phyloP scores from a whole-genome alignment of 2,888 invertebrate species.

The Silvanus unidentatus region DNA sequence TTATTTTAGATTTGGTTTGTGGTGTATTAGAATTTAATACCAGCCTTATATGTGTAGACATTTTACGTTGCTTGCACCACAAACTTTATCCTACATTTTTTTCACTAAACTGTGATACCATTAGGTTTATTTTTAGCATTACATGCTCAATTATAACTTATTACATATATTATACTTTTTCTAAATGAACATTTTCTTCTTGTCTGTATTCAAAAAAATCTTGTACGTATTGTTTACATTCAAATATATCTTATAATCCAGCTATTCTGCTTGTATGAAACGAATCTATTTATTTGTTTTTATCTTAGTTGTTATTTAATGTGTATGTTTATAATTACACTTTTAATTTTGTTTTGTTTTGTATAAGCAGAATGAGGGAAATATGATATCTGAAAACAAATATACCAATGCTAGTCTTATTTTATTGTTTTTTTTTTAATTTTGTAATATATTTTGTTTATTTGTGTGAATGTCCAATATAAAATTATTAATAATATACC shows the following conservation, averaged over 20 bases:
- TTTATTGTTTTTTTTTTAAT: conserved; percentile 21
- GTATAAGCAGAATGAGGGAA: neutral
- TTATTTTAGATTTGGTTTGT: conserved; percentile 13
- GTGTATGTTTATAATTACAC: too few species aligned
- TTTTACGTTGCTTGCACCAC: conserved; percentile 6
- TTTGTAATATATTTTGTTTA: conserved; percentile 30
- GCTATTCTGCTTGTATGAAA: neutral
- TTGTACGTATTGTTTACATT: neutral
- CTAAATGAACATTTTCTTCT: neutral
- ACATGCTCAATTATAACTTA: conserved; percentile 42
- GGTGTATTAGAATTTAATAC: conserved; percentile 5
- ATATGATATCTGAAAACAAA: conserved; percentile 7
- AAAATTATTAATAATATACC: conserved; percentile 17
- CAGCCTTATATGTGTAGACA: neutral
- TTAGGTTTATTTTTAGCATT: conserved; percentile 39
- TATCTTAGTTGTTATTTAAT: conserved; percentile 9
- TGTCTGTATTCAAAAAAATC: neutral
- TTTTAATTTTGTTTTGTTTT: neutral
- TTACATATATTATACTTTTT: conserved; percentile 19
- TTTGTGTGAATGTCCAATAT: conserved; percentile 33
- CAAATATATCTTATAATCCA: neutral
- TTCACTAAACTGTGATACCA: conserved; percentile 48
- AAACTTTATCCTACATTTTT: conserved; percentile 26
- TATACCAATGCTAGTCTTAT: conserved; percentile 32
- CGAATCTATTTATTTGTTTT: conserved; percentile 7